phyloP scores from a whole-genome alignment of 2,888 invertebrate genomes.

The Halictus ligatus region DNA sequence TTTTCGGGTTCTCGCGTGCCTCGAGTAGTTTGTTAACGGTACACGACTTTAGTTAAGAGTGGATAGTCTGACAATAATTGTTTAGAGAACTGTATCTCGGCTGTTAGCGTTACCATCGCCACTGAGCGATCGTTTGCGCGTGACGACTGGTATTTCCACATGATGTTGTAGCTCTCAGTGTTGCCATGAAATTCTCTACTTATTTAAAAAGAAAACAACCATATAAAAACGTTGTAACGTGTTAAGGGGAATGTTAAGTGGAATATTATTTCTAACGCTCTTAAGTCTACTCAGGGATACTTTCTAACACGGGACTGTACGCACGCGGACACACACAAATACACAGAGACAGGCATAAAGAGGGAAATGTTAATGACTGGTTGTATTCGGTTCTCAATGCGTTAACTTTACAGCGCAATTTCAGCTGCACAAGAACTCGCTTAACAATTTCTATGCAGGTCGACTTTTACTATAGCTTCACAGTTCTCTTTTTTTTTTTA shows the following conservation, averaged over 20 bases:
- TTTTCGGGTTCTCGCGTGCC: not conserved
- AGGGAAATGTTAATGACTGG: not conserved
- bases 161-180: conserved; percentile 7
- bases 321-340: not conserved
- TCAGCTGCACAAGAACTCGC: conserved; percentile 48
- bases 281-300: conserved; percentile 15
- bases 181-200: conserved; percentile 12
- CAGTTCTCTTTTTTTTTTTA: conserved; percentile 34
- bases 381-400: conserved; percentile 37
- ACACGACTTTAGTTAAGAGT: conserved; percentile 7
- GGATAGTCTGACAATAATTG: conserved; percentile 16
- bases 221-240: conserved; percentile 4
- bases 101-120: not conserved
- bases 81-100: not conserved
- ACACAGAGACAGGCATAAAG: not conserved
- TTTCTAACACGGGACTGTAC: not conserved
- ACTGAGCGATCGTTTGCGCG: not conserved
- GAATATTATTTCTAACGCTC: conserved; percentile 11
- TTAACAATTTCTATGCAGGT: conserved; percentile 37
- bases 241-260: not conserved
- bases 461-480: conserved; percentile 33
- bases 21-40: not conserved
- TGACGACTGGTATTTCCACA: not conserved
- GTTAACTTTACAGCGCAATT: conserved; percentile 30
- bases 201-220: not conserved